Base-by-base conservation (phyloP, 2,113 vertebrate species). In the Oreochromis aureus region DNA sequence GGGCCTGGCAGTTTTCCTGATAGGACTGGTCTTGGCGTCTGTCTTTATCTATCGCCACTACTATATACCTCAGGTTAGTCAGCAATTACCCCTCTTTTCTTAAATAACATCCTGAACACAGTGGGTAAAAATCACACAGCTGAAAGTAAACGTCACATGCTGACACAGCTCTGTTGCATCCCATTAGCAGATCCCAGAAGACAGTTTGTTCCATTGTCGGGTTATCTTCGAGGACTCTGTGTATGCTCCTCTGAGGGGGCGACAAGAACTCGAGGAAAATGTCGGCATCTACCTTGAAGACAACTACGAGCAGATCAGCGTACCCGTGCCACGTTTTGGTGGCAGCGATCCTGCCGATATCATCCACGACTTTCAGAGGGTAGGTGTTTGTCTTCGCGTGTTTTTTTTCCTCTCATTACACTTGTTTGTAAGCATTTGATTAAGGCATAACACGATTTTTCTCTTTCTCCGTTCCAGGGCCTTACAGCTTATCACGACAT, bases 401-500 rank as follows among this genome's bases (percentile, higher is more conserved):
- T 5, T 39, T 3, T 39, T 3, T 51, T 48, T 84, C 15, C 44
- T 84, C n/a, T 81, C 2, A 15, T 73, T 18, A 32, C 7, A 79
- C 53, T 13, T 51, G 69, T 30, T 3, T 80, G 8, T 82, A 76
- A 46, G 41, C 16, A 9, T 54, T 84, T 32, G 10, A 66, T 36
- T 2, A 10, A 8, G 30, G 7, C 8, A 39, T 59, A 56, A 86
- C 27, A 3, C 9, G 44, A 51, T 53, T 58, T 55, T 3, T 11
- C 39, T 24, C 34, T 41, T 53, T 48, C 4, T 54, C 34, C 13
- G 4, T 13, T 2, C 2, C 94, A 99, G 98, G 97, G 97, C 3
- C 96, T 99, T 89, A 99, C 98, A 1, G 98, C 98, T 9, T 99
- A 99, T 84, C 95, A 98, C 0, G 98, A 99, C 96, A 97, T 98